Base-by-base conservation (phyloP, 92 coral and sea anemone genomes). In the Siderastrea radians region DNA sequence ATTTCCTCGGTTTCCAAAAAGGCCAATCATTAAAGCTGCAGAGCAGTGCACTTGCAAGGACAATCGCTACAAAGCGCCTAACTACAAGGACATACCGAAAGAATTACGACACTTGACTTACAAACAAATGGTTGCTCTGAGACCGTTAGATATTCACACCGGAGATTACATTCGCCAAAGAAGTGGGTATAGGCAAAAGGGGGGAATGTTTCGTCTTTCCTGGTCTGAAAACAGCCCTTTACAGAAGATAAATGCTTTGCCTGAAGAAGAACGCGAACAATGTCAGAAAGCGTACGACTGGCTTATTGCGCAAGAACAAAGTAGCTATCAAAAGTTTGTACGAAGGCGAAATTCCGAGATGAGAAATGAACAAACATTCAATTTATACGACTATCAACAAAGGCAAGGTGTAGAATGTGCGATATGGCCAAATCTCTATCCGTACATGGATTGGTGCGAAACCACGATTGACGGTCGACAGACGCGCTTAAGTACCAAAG, bases 151-250 rank as follows among this genome's bases (percentile, higher is more conserved):
- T 5, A 16, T 51, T 5, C 61, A 72, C 43, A 6, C 3, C 7
- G 77, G 77, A 3, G 47, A 72, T 1, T 49, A 49, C 17, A 26
- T 10, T 14, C 11, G 15, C 4, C 11, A 17, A 9, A 14, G 3
- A 10, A 60, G 15, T 3, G 65, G 65, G 3, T 60, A 60, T 60
- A 60, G 57, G 17, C 50, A 49, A 3, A 46, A 71, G 19, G 96
- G 91, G 64, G 88, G 94, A 90, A 55, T 84, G 49, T 91, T 94
- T 67, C 97, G 65, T 5, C 16, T 60, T 10, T 5, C 97, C 6
- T 91, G 79, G 67, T 85, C 89, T 13, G 0, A 38, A 60, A 14
- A 5, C 3, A 26, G 0, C 0, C 38, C 38, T 94, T 86, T 86
- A 49, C 84, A 16, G 13, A 49, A 3, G 64, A 48, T 2, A 74